Conservation (phyloP, 2,888 invertebrate species). For the Clistopyga incitator region DNA sequence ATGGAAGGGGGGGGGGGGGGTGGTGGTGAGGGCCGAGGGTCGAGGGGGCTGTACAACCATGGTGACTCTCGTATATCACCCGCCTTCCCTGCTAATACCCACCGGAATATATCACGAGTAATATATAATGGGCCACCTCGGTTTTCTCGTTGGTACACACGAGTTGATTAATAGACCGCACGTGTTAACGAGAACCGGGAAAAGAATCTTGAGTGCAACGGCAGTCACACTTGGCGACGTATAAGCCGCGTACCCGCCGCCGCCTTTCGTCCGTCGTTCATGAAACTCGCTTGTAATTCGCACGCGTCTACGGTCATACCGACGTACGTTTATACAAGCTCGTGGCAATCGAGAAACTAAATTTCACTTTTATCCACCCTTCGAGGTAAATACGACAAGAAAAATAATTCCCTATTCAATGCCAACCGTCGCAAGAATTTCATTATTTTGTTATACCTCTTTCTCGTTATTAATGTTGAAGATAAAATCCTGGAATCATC, state of each 20-base stretch:
- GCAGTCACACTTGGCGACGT: slow-evolving; percentile 14
- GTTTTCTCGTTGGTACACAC: slow-evolving; percentile 50
- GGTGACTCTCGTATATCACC: slow-evolving; percentile 62
- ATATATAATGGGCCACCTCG: slow-evolving; percentile 63
- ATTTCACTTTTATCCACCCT: background rate
- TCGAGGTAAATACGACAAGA: background rate
- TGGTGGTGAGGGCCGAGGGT: no score
- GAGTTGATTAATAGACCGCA: slow-evolving; percentile 59
- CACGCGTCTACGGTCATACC: background rate
- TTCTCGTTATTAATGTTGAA: background rate
- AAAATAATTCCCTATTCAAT: background rate
- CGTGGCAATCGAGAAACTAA: background rate
- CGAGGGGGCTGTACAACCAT: slow-evolving; percentile 21
- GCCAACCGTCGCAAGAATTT: no score
- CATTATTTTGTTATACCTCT: no score
- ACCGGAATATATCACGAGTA: slow-evolving; percentile 60
- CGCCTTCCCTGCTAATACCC: slow-evolving; percentile 53
- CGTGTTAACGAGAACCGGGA: slow-evolving; percentile 59
- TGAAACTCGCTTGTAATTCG: slow-evolving; percentile 27
- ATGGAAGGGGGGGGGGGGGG: slow-evolving; percentile 10
- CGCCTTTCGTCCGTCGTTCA: slow-evolving; percentile 10
- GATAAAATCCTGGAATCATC: no score
- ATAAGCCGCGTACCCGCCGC: background rate
- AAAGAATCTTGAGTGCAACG: slow-evolving; percentile 49
- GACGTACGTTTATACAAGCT: slow-evolving; percentile 1